Evolutionary conservation across 2,113 vertebrate species (phyloP).

Genomic region (Callipepla squamata): DNA sequence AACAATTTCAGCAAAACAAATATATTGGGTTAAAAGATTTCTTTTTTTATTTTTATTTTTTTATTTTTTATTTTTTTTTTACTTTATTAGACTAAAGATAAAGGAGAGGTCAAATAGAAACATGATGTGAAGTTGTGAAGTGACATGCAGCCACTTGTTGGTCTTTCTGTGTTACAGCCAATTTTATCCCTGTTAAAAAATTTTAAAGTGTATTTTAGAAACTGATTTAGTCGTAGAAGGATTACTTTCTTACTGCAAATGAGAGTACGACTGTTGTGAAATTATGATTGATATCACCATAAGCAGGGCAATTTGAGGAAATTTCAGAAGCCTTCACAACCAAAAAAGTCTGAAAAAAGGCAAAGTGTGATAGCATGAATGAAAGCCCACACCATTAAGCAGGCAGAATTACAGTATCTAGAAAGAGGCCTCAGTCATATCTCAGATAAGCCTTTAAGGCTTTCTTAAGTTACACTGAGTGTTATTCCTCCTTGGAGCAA

Average conservation of each 20-base stretch:
- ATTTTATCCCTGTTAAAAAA: conserved; percentile 1
- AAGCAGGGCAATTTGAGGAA: neutral
- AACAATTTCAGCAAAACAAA: neutral
- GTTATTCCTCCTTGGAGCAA: neutral
- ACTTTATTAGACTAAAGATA: neutral
- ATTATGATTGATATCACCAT: neutral
- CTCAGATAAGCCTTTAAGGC: neutral
- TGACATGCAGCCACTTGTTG: neutral
- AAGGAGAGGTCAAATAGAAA: neutral
- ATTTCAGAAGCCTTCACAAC: neutral
- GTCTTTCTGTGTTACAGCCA: conserved; percentile 5
- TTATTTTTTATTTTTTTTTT: conserved; percentile 16
- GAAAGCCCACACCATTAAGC: neutral
- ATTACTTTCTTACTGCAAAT: conserved; percentile 22
- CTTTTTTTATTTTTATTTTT: conserved; percentile 3
- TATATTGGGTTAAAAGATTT: neutral
- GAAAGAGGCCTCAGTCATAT: neutral
- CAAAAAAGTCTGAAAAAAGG: neutral
- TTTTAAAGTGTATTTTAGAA: neutral
- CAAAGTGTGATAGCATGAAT: neutral
- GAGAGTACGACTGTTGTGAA: neutral
- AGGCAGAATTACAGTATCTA: neutral
- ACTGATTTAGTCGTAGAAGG: neutral
- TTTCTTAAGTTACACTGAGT: neutral
- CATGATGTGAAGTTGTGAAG: neutral